Conservation (phyloP, 2,888 invertebrate genomes). For the Drosophila borborema region DNA sequence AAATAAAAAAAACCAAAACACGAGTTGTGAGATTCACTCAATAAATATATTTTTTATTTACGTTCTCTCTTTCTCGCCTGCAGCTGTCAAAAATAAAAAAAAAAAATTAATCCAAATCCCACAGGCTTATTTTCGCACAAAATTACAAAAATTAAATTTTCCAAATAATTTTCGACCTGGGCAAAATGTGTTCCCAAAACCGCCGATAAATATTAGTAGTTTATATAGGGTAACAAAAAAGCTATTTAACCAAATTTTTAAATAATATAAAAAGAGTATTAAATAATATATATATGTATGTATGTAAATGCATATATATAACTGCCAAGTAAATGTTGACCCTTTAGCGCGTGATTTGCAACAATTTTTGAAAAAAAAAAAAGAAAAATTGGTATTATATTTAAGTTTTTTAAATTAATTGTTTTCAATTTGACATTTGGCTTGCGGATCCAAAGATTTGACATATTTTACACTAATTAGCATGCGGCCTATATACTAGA, state of each 20-base stretch:
- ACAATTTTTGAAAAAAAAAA: background rate
- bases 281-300: conserved; percentile 27
- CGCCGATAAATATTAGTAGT: conserved; percentile 81
- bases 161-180: conserved; percentile 52
- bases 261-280: conserved; percentile 35
- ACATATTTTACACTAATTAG: conserved; percentile 48
- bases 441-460: conserved; percentile 49
- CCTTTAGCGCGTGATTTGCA: conserved; percentile 61
- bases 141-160: conserved; percentile 26
- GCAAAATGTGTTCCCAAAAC: conserved; percentile 77
- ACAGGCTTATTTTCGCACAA: conserved; percentile 56
- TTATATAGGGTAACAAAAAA: conserved; percentile 74
- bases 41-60: conserved; percentile 23
- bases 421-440: conserved; percentile 12
- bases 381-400: conserved; percentile 35
- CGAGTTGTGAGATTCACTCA: conserved; percentile 57
- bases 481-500: conserved; percentile 70
- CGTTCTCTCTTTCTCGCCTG: conserved; percentile 23
- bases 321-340: conserved; percentile 77
- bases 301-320: conserved; percentile 29
- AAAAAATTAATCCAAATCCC: conserved; percentile 5
- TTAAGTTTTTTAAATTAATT: background rate
- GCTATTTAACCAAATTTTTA: conserved; percentile 26
- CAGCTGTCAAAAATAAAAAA: conserved; percentile 29
- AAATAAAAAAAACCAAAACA: conserved; percentile 25